Base-by-base conservation (phyloP, 37 sponge, comb jelly and placozoan species). In the Diacarnus erythraeanus region DNA sequence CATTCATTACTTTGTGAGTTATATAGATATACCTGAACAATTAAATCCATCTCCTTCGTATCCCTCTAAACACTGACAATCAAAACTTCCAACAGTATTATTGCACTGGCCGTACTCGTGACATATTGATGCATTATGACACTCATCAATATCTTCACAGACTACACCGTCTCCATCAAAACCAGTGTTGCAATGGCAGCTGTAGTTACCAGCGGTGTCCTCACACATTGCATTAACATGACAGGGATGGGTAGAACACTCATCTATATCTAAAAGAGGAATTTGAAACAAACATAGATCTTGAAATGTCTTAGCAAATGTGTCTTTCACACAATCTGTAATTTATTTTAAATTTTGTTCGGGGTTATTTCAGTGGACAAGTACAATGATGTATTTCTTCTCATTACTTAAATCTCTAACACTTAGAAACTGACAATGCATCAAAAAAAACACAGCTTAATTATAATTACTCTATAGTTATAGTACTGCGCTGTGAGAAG, bases 1-100 rank as follows among this genome's bases (percentile, higher is more conserved):
- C n/a, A n/a, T n/a, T n/a, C n/a, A n/a, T n/a, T n/a, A n/a, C n/a
- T n/a, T n/a, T n/a, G n/a, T n/a, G n/a, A n/a, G n/a, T n/a, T n/a
- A n/a, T n/a, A n/a, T n/a, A n/a, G n/a, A n/a, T 35, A 30, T 65
- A 65, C 66, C 34, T 65, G 66, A 30, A 31, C 82, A 72, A 1
- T n/a, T 43, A 8, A 33, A 27, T 59, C 81, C 81, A 42, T 42
- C 51, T 59, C 72, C 72, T 56, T 1, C 2, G 54, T 51, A 86
- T 34, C 86, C 86, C 38, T 37, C 37, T 27, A 51, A 27, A 65
- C 86, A 86, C n/a, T 74, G 21, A 40, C 86, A 86, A 26, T 3
- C 26, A 60, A 64, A 79, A 38, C 66, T 64, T 36, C 86, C 80
- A 42, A 74, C 3, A 18, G 38, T 41, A 36, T 86, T 74, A 0